Percentiles rank a stretch among this genome's conserved stretches.
Conservation (phyloP, 2,113 vertebrate species). For the Geococcyx californianus region DNA sequence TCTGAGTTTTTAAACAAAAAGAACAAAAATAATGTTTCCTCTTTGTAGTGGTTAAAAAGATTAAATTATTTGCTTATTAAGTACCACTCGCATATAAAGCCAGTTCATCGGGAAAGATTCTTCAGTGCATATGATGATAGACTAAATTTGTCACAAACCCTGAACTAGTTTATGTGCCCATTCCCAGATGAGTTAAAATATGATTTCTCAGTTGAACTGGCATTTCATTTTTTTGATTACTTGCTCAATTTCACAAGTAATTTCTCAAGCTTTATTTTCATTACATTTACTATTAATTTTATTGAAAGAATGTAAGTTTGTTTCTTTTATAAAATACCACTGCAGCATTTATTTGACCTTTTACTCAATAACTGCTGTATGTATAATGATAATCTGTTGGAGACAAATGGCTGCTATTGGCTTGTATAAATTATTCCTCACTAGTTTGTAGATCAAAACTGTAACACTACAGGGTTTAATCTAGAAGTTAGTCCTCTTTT, state of each 20-base stretch:
- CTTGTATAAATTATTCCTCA: not conserved
- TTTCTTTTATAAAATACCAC: not conserved
- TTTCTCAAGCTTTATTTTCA: not conserved
- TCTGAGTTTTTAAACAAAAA: not conserved
- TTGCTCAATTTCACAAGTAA: not conserved
- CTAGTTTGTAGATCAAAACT: not conserved
- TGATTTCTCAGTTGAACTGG: not conserved
- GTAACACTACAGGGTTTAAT: not conserved
- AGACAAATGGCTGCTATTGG: not conserved
- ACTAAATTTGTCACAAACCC: not conserved
- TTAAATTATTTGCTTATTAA: not conserved
- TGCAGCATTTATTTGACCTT: not conserved
- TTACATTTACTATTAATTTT: not conserved
- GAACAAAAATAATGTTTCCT: not conserved
- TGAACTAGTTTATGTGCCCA: not conserved
- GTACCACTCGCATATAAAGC: not conserved
- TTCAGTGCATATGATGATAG: fast-evolving
- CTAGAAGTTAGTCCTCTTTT: not conserved
- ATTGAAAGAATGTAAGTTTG: not conserved
- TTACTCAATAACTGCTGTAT: not conserved
- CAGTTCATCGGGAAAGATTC: not conserved
- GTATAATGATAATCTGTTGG: not conserved
- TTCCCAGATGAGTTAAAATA: not conserved
- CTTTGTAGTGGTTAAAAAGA: not conserved
- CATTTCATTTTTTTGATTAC: not conserved